These are phyloP conservation scores for Chionodraco myersi DNA, from an alignment of 2,113 vertebrate species.

Conservation along the genomic window DNA sequence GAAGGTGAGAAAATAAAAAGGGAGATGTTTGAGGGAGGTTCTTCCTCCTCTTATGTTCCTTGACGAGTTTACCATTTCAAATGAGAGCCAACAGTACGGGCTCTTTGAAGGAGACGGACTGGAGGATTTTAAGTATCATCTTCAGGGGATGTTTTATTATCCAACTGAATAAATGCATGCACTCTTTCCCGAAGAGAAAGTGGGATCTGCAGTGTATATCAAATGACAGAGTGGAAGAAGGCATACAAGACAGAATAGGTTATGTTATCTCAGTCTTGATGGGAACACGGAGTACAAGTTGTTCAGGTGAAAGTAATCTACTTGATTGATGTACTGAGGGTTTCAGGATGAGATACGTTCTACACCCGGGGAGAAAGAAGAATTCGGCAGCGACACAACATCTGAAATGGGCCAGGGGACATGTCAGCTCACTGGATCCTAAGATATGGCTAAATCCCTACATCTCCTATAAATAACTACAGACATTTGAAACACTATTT, in stretches of 20 bases:
- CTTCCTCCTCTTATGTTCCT: conserved; percentile 36
- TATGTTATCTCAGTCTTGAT: conserved; percentile 51
- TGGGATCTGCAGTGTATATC: conserved; percentile 24
- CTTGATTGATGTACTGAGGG: conserved; percentile 58
- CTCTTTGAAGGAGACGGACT: conserved; percentile 46
- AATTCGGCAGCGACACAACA: conserved; percentile 22
- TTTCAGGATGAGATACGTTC: conserved; percentile 37
- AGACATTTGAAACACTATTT: neutral
- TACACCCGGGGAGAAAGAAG: conserved; percentile 22
- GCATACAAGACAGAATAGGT: conserved; percentile 45
- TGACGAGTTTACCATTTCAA: conserved; percentile 62
- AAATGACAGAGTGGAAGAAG: conserved; percentile 29
- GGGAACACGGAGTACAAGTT: conserved; percentile 63
- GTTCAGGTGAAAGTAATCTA: conserved; percentile 64
- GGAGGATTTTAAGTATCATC: conserved; percentile 50
- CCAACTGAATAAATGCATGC: conserved; percentile 43
- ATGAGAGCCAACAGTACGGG: conserved; percentile 49
- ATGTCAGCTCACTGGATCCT: conserved; percentile 4
- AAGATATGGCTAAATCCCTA: conserved; percentile 9
- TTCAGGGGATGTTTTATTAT: conserved; percentile 42
- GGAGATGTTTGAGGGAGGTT: neutral
- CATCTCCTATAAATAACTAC: neutral
- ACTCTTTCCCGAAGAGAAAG: conserved; percentile 8
- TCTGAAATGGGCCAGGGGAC: conserved; percentile 32
- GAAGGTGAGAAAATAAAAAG: neutral